Conservation (phyloP, 2,888 invertebrate genomes). For the Formica aserva region DNA sequence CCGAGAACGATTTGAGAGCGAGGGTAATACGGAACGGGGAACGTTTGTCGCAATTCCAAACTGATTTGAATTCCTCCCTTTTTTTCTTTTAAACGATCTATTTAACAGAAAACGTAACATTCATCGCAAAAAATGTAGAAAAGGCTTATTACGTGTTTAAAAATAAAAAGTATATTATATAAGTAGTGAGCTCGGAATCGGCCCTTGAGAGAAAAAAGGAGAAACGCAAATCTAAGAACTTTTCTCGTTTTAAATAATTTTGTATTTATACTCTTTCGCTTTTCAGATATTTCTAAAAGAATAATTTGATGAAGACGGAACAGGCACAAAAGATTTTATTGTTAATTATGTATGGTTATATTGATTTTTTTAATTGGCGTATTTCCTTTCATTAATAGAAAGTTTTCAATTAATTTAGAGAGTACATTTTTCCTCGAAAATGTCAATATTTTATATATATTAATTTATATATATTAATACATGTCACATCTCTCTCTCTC, state of each 20-base stretch:
- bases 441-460: conserved; percentile 6
- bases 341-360: background rate
- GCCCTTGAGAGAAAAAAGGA: background rate
- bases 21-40: conserved; percentile 11
- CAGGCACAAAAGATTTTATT: background rate
- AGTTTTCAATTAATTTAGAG: background rate
- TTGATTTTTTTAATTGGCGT: background rate
- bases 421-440: background rate
- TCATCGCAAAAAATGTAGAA: conserved; percentile 25
- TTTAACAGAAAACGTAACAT: conserved; percentile 27
- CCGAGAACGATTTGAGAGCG: conserved; percentile 35
- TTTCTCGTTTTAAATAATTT: conserved; percentile 9
- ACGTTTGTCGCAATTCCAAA: conserved; percentile 37
- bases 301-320: background rate
- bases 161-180: conserved; percentile 18
- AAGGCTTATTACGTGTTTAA: background rate
- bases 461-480: background rate
- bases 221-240: background rate
- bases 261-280: background rate
- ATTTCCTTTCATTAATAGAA: background rate
- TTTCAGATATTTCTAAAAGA: background rate
- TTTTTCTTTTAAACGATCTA: conserved; percentile 44
- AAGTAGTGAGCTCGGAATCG: background rate
- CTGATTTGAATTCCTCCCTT: conserved; percentile 48
- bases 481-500: background rate